A percentile compares a stretch with the other conserved stretches of the same genome.
Conservation (phyloP, 2,113 vertebrate genomes). For the Osmerus eperlanus region DNA sequence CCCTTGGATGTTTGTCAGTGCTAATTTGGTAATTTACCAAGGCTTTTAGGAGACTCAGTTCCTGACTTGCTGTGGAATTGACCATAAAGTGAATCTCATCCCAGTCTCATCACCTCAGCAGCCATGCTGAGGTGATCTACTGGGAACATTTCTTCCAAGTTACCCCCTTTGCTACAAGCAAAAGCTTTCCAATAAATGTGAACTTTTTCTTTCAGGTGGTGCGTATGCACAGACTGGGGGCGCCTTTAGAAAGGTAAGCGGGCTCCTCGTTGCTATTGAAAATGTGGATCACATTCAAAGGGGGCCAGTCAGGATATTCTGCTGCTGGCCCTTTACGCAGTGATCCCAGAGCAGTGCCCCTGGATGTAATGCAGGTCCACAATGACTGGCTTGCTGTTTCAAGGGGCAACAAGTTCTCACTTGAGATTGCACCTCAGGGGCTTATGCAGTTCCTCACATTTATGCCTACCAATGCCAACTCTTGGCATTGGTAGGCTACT, state of each 20-base stretch:
- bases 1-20: background rate
- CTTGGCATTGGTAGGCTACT: too few species aligned
- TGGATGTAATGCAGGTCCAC: constrained; percentile 45
- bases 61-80: constrained; percentile 83
- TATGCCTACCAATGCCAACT: too few species aligned
- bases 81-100: constrained; percentile 71
- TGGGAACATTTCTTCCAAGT: background rate
- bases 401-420: constrained; percentile 29
- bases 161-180: background rate
- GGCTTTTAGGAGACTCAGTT: constrained; percentile 75
- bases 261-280: background rate
- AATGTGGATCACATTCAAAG: constrained; percentile 82
- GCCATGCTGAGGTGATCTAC: constrained; percentile 8
- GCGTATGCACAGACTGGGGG: background rate
- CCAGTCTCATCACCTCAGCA: constrained; percentile 22
- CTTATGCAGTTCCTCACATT: too few species aligned
- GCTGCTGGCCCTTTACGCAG: constrained; percentile 79
- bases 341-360: constrained; percentile 76
- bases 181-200: background rate
- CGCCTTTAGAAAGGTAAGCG: background rate
- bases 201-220: background rate
- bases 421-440: background rate
- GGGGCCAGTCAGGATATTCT: constrained; percentile 61
- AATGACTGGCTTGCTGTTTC: constrained; percentile 21
- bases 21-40: constrained; percentile 76